Conservation (phyloP, 2,888 invertebrate species). For the Endomychus coccineus region DNA sequence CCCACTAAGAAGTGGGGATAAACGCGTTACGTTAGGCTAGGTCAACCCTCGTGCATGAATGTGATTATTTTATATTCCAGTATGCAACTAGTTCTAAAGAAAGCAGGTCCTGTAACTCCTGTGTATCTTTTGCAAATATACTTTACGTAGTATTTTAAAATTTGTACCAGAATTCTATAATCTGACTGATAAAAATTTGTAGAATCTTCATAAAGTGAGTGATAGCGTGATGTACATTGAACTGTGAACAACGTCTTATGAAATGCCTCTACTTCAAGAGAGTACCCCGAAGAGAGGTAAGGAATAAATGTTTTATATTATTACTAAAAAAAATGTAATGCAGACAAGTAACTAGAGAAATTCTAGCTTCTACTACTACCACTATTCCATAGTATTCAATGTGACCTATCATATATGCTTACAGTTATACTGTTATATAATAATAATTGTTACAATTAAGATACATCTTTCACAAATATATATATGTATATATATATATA, state of each 20-base stretch:
- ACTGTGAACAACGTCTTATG: constrained; percentile 18
- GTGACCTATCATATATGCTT: too few relatives aligned
- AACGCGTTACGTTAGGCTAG: constrained; percentile 42
- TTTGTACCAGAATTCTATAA: too few relatives aligned
- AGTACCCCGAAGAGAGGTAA: constrained; percentile 41
- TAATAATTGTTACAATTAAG: too few relatives aligned
- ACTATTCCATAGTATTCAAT: too few relatives aligned
- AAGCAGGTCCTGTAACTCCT: constrained; percentile 28
- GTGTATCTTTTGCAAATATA: too few relatives aligned
- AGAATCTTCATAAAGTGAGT: too few relatives aligned
- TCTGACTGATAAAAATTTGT: too few relatives aligned
- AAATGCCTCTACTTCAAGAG: constrained; percentile 42
- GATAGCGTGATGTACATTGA: constrained; percentile 22
- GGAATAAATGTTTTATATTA: constrained; percentile 8
- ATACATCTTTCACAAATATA: too few relatives aligned
- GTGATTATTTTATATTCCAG: constrained; percentile 38
- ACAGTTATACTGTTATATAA: too few relatives aligned
- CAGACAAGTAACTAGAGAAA: too few relatives aligned
- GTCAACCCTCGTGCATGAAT: constrained; percentile 41
- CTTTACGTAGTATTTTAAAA: too few relatives aligned
- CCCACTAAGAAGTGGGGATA: constrained; percentile 36
- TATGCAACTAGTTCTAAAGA: constrained; percentile 34
- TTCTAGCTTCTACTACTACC: neutral
- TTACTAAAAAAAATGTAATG: neutral
- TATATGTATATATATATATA: too few relatives aligned